A percentile compares a stretch with the other conserved stretches of the same genome.
These are phyloP conservation scores for Drosophila kurseongensis DNA, from an alignment of 1,140 invertebrate species.

Conservation along the genomic window DNA sequence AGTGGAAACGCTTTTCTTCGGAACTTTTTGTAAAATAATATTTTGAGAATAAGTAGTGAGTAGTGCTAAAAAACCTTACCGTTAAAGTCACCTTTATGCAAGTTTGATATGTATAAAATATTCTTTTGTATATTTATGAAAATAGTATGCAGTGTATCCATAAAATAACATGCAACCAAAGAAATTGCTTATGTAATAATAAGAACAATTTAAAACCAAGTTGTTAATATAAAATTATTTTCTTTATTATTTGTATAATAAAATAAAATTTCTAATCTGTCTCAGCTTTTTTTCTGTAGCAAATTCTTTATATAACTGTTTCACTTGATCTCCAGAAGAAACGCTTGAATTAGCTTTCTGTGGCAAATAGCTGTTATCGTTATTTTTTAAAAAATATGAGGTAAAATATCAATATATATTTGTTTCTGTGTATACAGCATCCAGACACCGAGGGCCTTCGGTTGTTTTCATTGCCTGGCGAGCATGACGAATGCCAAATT, in stretches of 20 bases:
- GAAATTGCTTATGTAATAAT: too few relatives aligned
- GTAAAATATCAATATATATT: neutral
- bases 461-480: conserved; percentile 67
- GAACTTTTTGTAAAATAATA: conserved; percentile 20
- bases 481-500: conserved; percentile 81
- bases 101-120: too few relatives aligned
- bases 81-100: neutral
- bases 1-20: conserved; percentile 26
- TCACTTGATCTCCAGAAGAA: conserved; percentile 23
- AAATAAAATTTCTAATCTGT: too few relatives aligned
- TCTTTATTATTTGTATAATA: too few relatives aligned
- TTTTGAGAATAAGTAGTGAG: neutral
- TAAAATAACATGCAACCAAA: too few relatives aligned
- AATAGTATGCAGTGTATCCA: too few relatives aligned
- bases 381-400: neutral
- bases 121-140: too few relatives aligned
- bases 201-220: too few relatives aligned
- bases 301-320: too few relatives aligned
- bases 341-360: conserved; percentile 24
- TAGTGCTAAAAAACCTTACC: neutral
- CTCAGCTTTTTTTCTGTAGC: too few relatives aligned
- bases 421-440: conserved; percentile 3
- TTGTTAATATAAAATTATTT: too few relatives aligned
- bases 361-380: conserved; percentile 15
- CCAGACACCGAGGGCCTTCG: conserved; percentile 37